Conservation (phyloP, 2,113 vertebrate genomes). For the Lycaon pictus region DNA sequence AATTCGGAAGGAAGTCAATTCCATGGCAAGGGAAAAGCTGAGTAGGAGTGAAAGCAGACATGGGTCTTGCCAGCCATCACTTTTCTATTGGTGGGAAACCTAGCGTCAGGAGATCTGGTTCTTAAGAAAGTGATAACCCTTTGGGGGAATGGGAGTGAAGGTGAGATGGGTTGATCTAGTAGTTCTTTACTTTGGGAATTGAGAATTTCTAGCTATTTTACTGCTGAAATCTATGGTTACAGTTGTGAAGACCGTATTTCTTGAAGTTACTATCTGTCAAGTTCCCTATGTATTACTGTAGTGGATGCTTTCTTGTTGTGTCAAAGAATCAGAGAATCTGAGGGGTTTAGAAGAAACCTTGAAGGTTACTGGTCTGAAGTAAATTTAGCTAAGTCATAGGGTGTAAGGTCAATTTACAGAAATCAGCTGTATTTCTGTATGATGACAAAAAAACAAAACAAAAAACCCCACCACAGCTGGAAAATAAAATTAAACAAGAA, state of each 20-base stretch:
- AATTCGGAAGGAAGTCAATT: not conserved
- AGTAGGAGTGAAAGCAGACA: no score
- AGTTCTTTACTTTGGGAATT: not conserved
- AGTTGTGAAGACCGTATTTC: not conserved
- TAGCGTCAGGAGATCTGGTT: not conserved
- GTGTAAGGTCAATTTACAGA: not conserved
- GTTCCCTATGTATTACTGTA: fast-evolving
- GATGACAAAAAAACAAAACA: not conserved
- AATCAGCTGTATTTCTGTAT: not conserved
- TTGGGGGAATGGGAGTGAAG: not conserved
- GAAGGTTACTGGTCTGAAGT: not conserved
- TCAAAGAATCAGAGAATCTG: not conserved
- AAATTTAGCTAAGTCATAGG: not conserved
- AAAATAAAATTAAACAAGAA: not conserved
- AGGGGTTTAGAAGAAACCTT: not conserved
- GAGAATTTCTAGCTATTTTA: not conserved
- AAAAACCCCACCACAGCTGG: not conserved
- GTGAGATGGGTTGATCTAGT: fast-evolving
- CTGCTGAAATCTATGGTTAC: not conserved
- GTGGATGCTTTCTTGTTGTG: not conserved
- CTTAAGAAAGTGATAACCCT: not conserved
- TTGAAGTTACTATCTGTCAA: not conserved
- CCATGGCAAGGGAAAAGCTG: not conserved
- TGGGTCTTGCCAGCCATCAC: no score
- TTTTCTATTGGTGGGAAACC: not conserved